Evolutionary conservation across 2,113 vertebrate species (phyloP), one percentile per base, ranked within the genome.

Genomic region (Rhadina sibilatrix): DNA sequence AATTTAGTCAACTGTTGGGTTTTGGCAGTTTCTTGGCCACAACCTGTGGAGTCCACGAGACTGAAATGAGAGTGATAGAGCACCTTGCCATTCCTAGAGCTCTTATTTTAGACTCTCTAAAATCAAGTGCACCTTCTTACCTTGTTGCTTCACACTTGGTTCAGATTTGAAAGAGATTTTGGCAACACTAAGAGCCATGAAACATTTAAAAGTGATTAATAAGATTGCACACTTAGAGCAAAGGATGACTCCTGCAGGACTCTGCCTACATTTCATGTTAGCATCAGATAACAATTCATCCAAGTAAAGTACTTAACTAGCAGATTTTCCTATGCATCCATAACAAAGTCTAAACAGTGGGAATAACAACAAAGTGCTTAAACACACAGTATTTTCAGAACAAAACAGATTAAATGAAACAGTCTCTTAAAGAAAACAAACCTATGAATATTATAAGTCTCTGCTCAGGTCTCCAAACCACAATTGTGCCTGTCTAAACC

Each of bases 61-160:
- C 56, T 75, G 52, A 81, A 92, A 77, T 44, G 56, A 89, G 72
- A 63, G 30, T 54, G 64, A 66, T 31, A 47, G 38, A 90, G 69
- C 40, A 89, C 52, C 22, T 50, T 70, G 10, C 23, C 28, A 15
- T 64, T 91, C 56, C 42, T 84, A 56, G 33, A 91, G 30, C 35
- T 75, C 47, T 83, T 87, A n/a, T 38, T 89, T 84, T 87, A 94
- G 87, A 70, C 47, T 79, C 40, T 94, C 40, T 83, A 85, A 87
- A 53, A n/a, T 87, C 30, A 79, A 52, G 61, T 75, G 44, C 69
- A 68, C 80, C 86, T 93, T 92, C 75, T 89, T 71, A 81, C 27
- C 60, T 91, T 44, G 22, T 53, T 47, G 14, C 69, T 79, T 79
- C 77, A 72, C 18, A 20, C 44, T 87, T 65, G 28, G 74, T 87